A percentile compares a stretch with the other conserved stretches of the same genome.
Conservation (phyloP, 2,797 vertebrate species). For the Poeciliopsis turneri region DNA sequence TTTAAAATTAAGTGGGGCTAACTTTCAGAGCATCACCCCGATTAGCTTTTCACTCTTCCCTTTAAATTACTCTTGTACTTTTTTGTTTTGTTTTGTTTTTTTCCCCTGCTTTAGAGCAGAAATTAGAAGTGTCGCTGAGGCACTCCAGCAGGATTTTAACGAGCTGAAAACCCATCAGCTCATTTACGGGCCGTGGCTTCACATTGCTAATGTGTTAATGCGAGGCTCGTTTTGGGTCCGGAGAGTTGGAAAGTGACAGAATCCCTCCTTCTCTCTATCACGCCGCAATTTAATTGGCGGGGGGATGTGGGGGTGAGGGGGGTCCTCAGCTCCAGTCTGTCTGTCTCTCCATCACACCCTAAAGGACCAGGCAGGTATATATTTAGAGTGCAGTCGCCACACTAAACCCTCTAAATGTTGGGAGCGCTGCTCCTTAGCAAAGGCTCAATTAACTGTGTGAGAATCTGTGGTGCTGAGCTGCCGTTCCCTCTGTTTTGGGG, state of each 20-base stretch:
- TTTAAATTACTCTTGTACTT: background rate
- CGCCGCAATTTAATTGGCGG: background rate
- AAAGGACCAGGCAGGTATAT: constrained; percentile 39
- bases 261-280: background rate
- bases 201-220: constrained; percentile 11
- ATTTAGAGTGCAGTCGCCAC: constrained; percentile 48
- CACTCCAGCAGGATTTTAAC: constrained; percentile 6
- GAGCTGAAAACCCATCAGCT: constrained; percentile 24
- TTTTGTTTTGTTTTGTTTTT: background rate
- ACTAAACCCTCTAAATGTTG: background rate
- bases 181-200: constrained; percentile 17
- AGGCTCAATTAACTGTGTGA: constrained; percentile 43
- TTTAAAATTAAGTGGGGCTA: constrained; percentile 10
- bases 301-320: background rate
- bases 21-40: constrained; percentile 3
- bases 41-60: constrained; percentile 11
- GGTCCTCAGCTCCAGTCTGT: constrained; percentile 4
- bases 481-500: constrained; percentile 15
- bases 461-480: constrained; percentile 33
- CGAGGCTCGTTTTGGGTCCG: background rate
- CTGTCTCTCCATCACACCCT: constrained; percentile 26
- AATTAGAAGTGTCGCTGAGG: constrained; percentile 16
- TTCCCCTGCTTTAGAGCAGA: constrained; percentile 1
- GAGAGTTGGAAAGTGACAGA: background rate
- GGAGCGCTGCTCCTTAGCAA: background rate